Conservation (phyloP, 2,797 vertebrate species). For the Pseudopleuronectes americanus region DNA sequence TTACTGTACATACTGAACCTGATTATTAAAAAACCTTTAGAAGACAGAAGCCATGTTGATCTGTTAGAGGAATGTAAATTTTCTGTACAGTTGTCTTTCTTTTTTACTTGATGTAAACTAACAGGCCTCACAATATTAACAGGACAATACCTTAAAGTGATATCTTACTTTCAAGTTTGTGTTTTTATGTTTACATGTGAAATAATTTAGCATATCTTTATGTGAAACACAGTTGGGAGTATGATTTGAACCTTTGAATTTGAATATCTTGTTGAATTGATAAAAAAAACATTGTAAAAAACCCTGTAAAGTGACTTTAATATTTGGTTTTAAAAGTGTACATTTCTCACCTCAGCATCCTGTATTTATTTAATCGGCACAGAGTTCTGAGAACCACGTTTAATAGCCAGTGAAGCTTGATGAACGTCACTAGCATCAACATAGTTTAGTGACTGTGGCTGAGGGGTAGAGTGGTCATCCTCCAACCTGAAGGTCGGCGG, state of each 20-base stretch:
- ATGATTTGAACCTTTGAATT: conserved; percentile 69
- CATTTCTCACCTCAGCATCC: too few species aligned
- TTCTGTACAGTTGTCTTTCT: conserved; percentile 73
- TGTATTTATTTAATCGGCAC: too few species aligned
- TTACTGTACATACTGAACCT: conserved; percentile 74
- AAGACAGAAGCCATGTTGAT: conserved; percentile 81
- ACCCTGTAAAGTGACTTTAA: not conserved
- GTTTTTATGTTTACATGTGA: conserved; percentile 73
- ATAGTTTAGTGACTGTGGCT: too few species aligned
- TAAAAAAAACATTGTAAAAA: conserved; percentile 33
- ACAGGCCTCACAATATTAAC: conserved; percentile 65
- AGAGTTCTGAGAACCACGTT: too few species aligned
- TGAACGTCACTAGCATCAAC: too few species aligned
- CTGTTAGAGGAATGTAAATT: conserved; percentile 83
- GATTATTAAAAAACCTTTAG: conserved; percentile 57
- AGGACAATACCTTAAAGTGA: conserved; percentile 58
- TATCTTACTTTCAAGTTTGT: conserved; percentile 60
- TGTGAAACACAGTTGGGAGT: conserved; percentile 58
- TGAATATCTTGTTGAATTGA: conserved; percentile 61
- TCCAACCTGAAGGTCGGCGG: too few species aligned
- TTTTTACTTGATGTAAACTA: conserved; percentile 72
- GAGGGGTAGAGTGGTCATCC: too few species aligned
- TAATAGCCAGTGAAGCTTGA: too few species aligned
- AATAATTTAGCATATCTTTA: conserved; percentile 65
- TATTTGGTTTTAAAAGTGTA: conserved; percentile 5